A percentile compares a stretch with the other conserved stretches of the same genome.
Conservation (phyloP, 2,797 vertebrate genomes). For the Epinephelus coioides region DNA sequence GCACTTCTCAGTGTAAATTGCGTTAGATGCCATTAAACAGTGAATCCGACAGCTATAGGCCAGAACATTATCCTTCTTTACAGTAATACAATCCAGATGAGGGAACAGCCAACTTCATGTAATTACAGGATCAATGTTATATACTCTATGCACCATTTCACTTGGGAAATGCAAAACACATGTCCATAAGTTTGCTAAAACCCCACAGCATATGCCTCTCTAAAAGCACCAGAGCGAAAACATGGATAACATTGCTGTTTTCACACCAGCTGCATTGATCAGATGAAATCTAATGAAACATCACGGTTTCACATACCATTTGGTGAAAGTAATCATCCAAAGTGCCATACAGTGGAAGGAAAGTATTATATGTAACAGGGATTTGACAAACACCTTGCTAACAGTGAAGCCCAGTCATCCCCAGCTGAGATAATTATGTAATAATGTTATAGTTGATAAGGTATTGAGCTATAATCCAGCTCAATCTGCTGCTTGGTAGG, state of each 20-base stretch:
- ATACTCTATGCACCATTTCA: slow-evolving; percentile 39
- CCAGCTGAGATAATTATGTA: slow-evolving; percentile 6
- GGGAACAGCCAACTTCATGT: slow-evolving; percentile 22
- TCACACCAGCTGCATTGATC: slow-evolving; percentile 63
- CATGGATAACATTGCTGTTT: slow-evolving; percentile 59
- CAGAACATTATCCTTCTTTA: slow-evolving; percentile 32
- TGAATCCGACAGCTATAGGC: slow-evolving; percentile 40
- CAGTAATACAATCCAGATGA: slow-evolving; percentile 34
- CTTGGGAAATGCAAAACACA: slow-evolving; percentile 39
- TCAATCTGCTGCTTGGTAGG: slow-evolving; percentile 9
- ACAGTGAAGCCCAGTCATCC: not conserved
- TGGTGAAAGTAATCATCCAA: slow-evolving; percentile 17
- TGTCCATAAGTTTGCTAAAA: slow-evolving; percentile 52
- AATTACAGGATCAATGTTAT: slow-evolving; percentile 53
- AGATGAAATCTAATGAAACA: slow-evolving; percentile 63
- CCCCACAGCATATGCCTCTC: slow-evolving; percentile 41
- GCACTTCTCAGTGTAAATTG: slow-evolving; percentile 18
- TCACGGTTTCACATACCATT: slow-evolving; percentile 18
- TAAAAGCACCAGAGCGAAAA: slow-evolving; percentile 29
- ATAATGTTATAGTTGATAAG: slow-evolving; percentile 38
- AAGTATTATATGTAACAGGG: not conserved
- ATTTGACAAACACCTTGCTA: not conserved
- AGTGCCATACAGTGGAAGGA: slow-evolving; percentile 3
- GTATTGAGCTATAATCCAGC: not conserved
- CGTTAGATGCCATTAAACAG: slow-evolving; percentile 54